A percentile compares a stretch with the other conserved stretches of the same genome.
Evolutionary conservation across 2,888 invertebrate genomes (phyloP).

Genomic region (Danaus chrysippus): DNA sequence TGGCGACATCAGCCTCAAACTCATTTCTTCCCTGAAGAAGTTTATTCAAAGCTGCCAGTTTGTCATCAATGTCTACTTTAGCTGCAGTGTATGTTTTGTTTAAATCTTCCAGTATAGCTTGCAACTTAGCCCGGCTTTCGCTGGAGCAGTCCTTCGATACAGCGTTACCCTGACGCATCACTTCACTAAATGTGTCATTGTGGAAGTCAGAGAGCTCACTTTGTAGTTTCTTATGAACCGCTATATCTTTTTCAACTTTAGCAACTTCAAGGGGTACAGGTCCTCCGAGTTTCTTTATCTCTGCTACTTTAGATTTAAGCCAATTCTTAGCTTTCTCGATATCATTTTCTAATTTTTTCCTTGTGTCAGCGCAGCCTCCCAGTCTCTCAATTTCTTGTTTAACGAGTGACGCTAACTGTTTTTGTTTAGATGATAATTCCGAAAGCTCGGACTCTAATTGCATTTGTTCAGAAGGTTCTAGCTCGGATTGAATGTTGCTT

Average conservation of each 20-base stretch:
- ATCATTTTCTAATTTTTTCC: conserved; percentile 87
- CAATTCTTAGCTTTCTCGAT: conserved; percentile 89
- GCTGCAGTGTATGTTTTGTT: conserved; percentile 85
- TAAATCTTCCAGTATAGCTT: conserved; percentile 83
- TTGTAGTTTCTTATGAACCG: conserved; percentile 86
- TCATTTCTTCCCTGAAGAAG: conserved; percentile 87
- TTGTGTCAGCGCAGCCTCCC: conserved; percentile 83
- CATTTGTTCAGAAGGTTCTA: conserved; percentile 91
- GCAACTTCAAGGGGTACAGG: conserved; percentile 88
- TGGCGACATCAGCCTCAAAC: conserved; percentile 89
- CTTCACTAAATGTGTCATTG: conserved; percentile 85
- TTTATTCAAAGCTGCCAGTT: conserved; percentile 84
- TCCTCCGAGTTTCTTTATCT: conserved; percentile 86
- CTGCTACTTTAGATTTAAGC: conserved; percentile 87
- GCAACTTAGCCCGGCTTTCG: conserved; percentile 82
- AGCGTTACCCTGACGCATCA: conserved; percentile 86
- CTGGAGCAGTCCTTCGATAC: conserved; percentile 90
- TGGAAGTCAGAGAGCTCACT: conserved; percentile 87
- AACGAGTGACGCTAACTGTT: conserved; percentile 83
- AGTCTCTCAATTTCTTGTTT: conserved; percentile 87
- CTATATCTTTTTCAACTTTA: conserved; percentile 90
- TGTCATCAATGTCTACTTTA: conserved; percentile 85
- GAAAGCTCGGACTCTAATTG: conserved; percentile 86
- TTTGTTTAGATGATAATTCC: conserved; percentile 86
- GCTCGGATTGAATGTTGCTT: conserved; percentile 89